Conservation (phyloP, 2,113 vertebrate genomes). For the Stegostoma tigrinum region DNA sequence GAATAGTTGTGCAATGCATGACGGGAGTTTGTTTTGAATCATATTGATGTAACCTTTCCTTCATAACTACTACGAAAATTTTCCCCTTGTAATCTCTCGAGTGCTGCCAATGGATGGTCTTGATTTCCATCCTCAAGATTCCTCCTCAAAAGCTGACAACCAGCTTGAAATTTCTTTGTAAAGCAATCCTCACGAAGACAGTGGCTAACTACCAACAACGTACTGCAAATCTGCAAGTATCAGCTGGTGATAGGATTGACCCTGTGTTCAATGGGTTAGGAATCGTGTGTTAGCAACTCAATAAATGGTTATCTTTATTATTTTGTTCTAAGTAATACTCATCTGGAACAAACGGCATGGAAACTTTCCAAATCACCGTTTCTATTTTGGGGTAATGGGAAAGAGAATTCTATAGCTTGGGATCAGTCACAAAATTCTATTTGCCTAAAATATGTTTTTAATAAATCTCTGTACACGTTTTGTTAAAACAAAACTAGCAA, state of each 20-base stretch:
- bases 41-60: not conserved
- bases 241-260: not conserved
- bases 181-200: not conserved
- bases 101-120: not conserved
- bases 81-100: not conserved
- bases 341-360: not conserved
- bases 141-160: not conserved
- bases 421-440: not conserved
- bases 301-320: not conserved
- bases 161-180: not conserved
- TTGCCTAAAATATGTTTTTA: slow-evolving; percentile 10
- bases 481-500: slow-evolving; percentile 36
- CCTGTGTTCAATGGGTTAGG: not conserved
- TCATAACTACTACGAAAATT: not conserved
- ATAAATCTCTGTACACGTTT: not conserved
- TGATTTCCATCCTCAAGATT: not conserved
- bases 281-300: not conserved
- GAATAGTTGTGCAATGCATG: not conserved
- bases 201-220: not conserved
- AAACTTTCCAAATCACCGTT: not conserved
- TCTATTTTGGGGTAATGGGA: not conserved
- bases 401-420: slow-evolving; percentile 4
- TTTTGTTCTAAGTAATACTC: not conserved
- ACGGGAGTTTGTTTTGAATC: not conserved
- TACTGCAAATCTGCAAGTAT: not conserved